These are phyloP conservation scores for Brachyptera risi DNA, from an alignment of 2,888 invertebrate species.

Conservation along the genomic window DNA sequence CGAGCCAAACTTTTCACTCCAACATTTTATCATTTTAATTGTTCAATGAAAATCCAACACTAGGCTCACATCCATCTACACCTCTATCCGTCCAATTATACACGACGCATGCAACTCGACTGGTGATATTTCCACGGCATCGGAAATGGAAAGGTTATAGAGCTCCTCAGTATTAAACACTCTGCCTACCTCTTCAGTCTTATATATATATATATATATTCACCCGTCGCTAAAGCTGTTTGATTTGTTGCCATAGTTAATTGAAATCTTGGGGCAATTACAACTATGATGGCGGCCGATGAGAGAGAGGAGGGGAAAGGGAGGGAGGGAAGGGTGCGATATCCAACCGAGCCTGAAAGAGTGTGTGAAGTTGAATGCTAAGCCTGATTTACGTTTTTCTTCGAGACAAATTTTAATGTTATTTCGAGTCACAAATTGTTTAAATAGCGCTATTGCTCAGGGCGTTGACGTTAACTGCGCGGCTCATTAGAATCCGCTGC, in stretches of 20 bases:
- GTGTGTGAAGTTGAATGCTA: constrained; percentile 41
- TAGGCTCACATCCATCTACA: constrained; percentile 33
- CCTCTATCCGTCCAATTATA: constrained; percentile 40
- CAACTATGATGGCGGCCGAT: constrained; percentile 39
- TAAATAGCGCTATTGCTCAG: constrained; percentile 53
- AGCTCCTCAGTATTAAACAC: constrained; percentile 21
- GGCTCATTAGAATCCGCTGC: constrained; percentile 46
- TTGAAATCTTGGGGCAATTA: constrained; percentile 52
- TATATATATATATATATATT: constrained; percentile 4
- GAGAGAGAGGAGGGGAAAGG: constrained; percentile 25
- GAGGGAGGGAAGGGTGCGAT: neutral
- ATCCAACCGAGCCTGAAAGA: constrained; percentile 10
- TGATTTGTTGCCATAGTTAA: constrained; percentile 52
- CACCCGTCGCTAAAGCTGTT: constrained; percentile 48
- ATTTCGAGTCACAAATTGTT: constrained; percentile 53
- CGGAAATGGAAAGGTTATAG: constrained; percentile 15
- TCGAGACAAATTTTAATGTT: constrained; percentile 50
- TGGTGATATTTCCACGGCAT: constrained; percentile 43
- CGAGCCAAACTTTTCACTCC: neutral
- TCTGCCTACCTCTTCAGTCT: constrained; percentile 16
- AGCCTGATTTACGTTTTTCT: constrained; percentile 50
- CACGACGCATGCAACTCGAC: constrained; percentile 46
- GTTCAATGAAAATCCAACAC: constrained; percentile 34
- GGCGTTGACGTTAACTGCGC: constrained; percentile 48
- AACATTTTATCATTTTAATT: constrained; percentile 31